Evolutionary conservation across 1,140 invertebrate species (phyloP), one percentile per base, ranked within the genome.

Genomic region (Drosophila setifemur): DNA sequence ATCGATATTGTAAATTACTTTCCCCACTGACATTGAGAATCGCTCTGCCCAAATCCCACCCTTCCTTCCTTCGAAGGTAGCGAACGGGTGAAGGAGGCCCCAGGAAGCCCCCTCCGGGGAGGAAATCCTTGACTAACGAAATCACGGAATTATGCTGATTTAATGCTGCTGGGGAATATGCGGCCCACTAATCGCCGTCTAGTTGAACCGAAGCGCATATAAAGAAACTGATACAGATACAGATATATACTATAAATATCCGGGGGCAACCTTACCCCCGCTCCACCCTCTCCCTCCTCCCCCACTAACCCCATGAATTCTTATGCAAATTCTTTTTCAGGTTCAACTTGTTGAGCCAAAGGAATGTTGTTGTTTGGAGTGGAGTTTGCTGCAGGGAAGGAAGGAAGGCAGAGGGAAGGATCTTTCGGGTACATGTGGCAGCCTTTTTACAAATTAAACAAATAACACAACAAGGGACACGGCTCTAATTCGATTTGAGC

Each of bases 281-380:
- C n/a, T n/a, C n/a, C n/a, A n/a, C n/a, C n/a, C n/a, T n/a, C n/a
- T n/a, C n/a, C n/a, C n/a, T n/a, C n/a, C n/a, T n/a, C n/a, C n/a
- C n/a, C n/a, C n/a, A n/a, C 48, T 19, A 49, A 25, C 42, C 61
- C 42, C 61, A 72, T 83, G 78, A 81, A 81, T 81, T 81, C 83
- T 86, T 86, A 83, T 83, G 78, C 81, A 83, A 83, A 83, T 83
- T 77, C 73, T 77, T 75, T 76, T 26, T n/a, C n/a, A 49, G 45
- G 26, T 70, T 70, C 33, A 70, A 70, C 52, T 70, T 70, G 67
- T 43, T 70, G 66, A 48, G 43, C 53, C 26, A 37, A 52, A 72
- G 47, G 33, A 31, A 43, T 55, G 49, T 53, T 68, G n/a, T n/a
- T n/a, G n/a, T n/a, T n/a, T n/a, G n/a, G n/a, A 55, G 54, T 42